Conservation (phyloP, 2,113 vertebrate species). For the Addax nasomaculatus region DNA sequence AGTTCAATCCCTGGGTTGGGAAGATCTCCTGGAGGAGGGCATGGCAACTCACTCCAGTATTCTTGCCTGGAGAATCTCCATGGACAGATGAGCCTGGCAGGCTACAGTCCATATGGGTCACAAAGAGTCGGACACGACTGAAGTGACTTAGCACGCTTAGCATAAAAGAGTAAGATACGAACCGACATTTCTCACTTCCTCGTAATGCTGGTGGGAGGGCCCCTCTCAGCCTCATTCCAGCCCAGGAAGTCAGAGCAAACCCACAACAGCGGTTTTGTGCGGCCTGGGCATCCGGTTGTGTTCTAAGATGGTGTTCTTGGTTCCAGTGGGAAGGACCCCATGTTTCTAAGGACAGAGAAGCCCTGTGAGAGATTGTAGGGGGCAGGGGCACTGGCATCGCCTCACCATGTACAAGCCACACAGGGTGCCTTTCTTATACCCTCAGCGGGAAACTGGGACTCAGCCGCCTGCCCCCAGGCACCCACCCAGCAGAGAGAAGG, state of each 20-base stretch:
- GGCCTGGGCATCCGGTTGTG: rapidly evolving
- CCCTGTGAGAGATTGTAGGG: background rate
- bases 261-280: background rate
- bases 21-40: background rate
- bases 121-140: background rate
- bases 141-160: background rate
- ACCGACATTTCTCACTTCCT: background rate
- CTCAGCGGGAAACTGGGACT: background rate
- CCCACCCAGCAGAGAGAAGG: rapidly evolving
- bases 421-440: rapidly evolving
- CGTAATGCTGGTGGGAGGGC: rapidly evolving
- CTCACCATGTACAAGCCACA: background rate
- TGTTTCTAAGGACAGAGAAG: background rate
- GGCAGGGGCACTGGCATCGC: rapidly evolving
- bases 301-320: rapidly evolving
- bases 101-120: background rate
- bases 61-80: background rate
- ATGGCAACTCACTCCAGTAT: background rate
- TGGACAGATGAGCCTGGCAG: background rate
- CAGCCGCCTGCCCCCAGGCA: background rate
- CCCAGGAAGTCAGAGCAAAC: background rate
- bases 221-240: background rate
- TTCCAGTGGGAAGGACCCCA: background rate
- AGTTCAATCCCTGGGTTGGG: background rate
- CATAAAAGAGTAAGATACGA: background rate